Conservation (phyloP, 2,888 invertebrate genomes). For the Cecidostiba fungosa region DNA sequence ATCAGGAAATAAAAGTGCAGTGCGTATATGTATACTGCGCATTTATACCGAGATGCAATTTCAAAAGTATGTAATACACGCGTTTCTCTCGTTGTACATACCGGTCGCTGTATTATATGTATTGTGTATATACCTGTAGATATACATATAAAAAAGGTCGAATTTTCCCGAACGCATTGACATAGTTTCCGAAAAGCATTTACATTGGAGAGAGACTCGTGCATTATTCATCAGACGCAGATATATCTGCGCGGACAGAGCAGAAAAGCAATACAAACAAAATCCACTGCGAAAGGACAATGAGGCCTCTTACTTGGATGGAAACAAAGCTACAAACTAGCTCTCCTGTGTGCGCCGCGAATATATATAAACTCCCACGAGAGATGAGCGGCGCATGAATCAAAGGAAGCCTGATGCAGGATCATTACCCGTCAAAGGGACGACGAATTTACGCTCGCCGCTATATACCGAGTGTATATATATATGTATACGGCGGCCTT, state of each 20-base stretch:
- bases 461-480: no score
- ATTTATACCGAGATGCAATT: no score
- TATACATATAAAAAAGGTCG: not conserved
- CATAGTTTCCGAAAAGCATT: not conserved
- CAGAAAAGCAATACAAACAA: not conserved
- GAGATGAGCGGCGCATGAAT: not conserved
- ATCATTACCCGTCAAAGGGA: conserved; percentile 20
- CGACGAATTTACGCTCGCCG: conserved; percentile 19
- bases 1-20: not conserved
- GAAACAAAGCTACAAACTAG: not conserved
- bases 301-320: not conserved
- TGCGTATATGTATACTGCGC: no score
- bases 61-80: not conserved
- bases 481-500: not conserved
- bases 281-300: not conserved
- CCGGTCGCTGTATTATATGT: no score
- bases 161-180: not conserved
- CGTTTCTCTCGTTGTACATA: not conserved
- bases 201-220: not conserved
- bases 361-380: not conserved
- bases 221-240: not conserved
- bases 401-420: not conserved
- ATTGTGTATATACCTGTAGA: not conserved
- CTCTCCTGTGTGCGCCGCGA: not conserved
- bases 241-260: no score